A percentile compares a stretch with the other conserved stretches of the same genome.
phyloP scores from a whole-genome alignment of 1,140 invertebrate genomes.

The Monochamus saltuarius region DNA sequence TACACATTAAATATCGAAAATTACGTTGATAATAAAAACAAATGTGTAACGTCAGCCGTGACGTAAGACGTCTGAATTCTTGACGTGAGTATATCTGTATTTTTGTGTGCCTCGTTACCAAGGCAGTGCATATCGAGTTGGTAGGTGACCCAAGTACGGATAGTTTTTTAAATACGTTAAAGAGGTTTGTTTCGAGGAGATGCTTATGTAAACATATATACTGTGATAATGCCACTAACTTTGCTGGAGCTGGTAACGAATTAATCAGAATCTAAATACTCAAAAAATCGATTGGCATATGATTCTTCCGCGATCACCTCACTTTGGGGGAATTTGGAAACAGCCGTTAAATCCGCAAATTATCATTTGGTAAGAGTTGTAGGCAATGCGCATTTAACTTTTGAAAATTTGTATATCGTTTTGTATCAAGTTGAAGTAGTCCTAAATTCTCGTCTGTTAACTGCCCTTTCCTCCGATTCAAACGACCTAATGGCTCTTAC shows the following conservation, averaged over 20 bases:
- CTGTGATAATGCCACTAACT: constrained; percentile 42
- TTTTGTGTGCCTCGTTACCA: constrained; percentile 21
- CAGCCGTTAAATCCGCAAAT: constrained; percentile 28
- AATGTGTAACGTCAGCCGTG: too few relatives aligned
- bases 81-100: constrained; percentile 29
- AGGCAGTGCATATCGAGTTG: constrained; percentile 43
- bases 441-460: constrained; percentile 45
- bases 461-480: constrained; percentile 35
- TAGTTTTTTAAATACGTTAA: constrained; percentile 33
- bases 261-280: constrained; percentile 50
- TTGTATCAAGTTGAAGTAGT: constrained; percentile 37
- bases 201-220: constrained; percentile 29
- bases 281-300: constrained; percentile 44
- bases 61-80: too few relatives aligned
- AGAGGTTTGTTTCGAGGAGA: constrained; percentile 38
- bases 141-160: constrained; percentile 32
- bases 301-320: constrained; percentile 30
- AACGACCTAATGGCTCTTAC: constrained; percentile 39
- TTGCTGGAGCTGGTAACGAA: constrained; percentile 32
- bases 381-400: constrained; percentile 20
- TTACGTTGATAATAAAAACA: too few relatives aligned
- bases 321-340: constrained; percentile 35
- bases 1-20: constrained; percentile 33
- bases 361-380: too few relatives aligned
- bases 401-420: constrained; percentile 34